Percentiles rank a stretch among this genome's conserved stretches.
Conservation (phyloP, 2,888 invertebrate genomes). For the Argyresthia albistria region DNA sequence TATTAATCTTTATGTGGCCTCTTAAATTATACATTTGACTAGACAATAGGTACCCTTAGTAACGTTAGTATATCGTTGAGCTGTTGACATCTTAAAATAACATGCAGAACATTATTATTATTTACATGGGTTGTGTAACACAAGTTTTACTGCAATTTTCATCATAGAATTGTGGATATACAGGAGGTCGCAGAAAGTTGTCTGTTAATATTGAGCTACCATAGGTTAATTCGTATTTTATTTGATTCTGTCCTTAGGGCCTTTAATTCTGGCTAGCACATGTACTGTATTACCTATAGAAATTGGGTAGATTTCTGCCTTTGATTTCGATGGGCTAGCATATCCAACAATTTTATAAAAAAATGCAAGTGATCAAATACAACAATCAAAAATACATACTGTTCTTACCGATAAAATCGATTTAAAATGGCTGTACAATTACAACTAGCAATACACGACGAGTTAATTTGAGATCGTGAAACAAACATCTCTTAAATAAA, state of each 20-base stretch:
- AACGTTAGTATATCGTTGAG: slow-evolving; percentile 60
- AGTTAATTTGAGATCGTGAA: slow-evolving; percentile 36
- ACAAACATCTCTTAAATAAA: slow-evolving; percentile 33
- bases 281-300: no score
- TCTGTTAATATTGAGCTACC: no score
- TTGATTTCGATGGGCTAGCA: no score
- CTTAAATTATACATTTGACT: slow-evolving; percentile 37
- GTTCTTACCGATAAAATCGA: slow-evolving; percentile 25
- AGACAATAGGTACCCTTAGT: slow-evolving; percentile 32
- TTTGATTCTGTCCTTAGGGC: no score
- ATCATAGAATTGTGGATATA: no score
- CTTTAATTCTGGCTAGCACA: no score
- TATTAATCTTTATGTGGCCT: slow-evolving; percentile 20
- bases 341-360: slow-evolving; percentile 11
- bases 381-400: slow-evolving; percentile 49
- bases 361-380: slow-evolving; percentile 28
- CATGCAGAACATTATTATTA: slow-evolving; percentile 49
- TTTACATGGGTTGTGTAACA: slow-evolving; percentile 46
- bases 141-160: no score
- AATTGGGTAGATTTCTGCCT: no score
- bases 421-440: slow-evolving; percentile 61
- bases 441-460: slow-evolving; percentile 53
- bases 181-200: no score
- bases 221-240: no score
- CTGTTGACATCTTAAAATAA: slow-evolving; percentile 54